Percentiles rank a stretch among this genome's conserved stretches.
phyloP scores from a whole-genome alignment of 2,888 invertebrate species.

The Pocota personata region DNA sequence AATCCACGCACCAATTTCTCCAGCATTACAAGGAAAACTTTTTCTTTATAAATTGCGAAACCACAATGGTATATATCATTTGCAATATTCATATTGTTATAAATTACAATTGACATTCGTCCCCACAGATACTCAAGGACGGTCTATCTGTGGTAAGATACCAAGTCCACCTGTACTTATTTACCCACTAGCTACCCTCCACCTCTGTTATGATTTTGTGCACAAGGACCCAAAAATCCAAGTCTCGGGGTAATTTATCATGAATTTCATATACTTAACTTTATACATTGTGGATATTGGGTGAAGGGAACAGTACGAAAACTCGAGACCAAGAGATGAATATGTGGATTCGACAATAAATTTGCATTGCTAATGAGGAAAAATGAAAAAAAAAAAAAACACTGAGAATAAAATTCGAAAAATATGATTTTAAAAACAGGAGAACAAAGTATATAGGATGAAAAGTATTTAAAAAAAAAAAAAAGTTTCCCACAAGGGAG shows the following conservation, averaged over 20 bases:
- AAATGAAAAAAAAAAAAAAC: not conserved
- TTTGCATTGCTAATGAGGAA: slow-evolving; percentile 42
- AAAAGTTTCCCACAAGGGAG: not conserved
- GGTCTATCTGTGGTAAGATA: not conserved
- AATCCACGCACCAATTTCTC: not conserved
- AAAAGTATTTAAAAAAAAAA: not conserved
- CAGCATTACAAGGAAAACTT: not conserved
- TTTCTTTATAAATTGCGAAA: slow-evolving; percentile 19
- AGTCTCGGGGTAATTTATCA: slow-evolving; percentile 30
- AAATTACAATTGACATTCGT: slow-evolving; percentile 43
- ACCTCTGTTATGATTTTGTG: slow-evolving; percentile 1
- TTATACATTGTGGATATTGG: slow-evolving; percentile 4
- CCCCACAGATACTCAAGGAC: slow-evolving; percentile 20
- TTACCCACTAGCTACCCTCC: not conserved
- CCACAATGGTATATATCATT: slow-evolving; percentile 36
- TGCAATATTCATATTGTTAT: slow-evolving; percentile 38
- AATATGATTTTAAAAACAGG: slow-evolving; percentile 24
- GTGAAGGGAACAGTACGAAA: not conserved
- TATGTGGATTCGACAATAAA: slow-evolving; percentile 29
- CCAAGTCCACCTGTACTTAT: not conserved
- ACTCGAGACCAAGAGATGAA: slow-evolving; percentile 1
- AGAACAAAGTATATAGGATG: not conserved
- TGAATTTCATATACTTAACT: slow-evolving; percentile 29
- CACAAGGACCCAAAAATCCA: slow-evolving; percentile 1
- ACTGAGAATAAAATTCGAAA: slow-evolving; percentile 1